Base-by-base conservation (phyloP, 2,113 vertebrate species). In the Astatotilapia flaviijosephi region DNA sequence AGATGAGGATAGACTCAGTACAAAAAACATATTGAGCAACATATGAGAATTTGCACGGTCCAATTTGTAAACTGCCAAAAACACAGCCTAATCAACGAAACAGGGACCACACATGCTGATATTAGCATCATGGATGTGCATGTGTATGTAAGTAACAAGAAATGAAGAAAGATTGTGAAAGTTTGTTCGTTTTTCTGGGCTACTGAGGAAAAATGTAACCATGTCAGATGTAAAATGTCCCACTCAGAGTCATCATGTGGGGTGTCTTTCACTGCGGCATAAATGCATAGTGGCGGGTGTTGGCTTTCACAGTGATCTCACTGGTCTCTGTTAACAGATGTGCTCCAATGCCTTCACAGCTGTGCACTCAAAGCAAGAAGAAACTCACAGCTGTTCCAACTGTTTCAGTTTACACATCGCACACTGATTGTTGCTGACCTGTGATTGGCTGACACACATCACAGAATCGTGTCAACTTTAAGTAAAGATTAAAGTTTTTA, bases 311-410 rank as follows among this genome's bases (percentile, higher is more conserved):
- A 83, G 81, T 89, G 88, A 94, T 87, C 92, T 89, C 82, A 68
- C 89, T 83, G 80, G 60, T 83, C 82, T 93, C 88, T 92, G 92
- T 91, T 83, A 93, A 92, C 94, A 95, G 93, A 94, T 94, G 95
- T 93, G 91, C 42, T 73, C 53, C 80, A 82, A 83, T 26, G 42
- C 47, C 85, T 85, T 53, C 75, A 91, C 95, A 96, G 95, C 95
- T 96, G 95, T 94, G 91, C 88, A 94, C 86, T 93, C 86, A 81
- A 47, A 89, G 87, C 88, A 80, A 86, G 87, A 79, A 88, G 88
- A 82, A 79, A 77, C 26, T 77, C 45, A 51, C 73, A 96, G 95
- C 96, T 96, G 95, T 93, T 93, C 91, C 90, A 89, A 93, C 88
- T 88, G 86, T 73, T 89, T 93, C 91, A 82, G 86, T 94, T 94